Base-by-base conservation (phyloP, 1,140 invertebrate genomes). In the Melitaea cinxia region DNA sequence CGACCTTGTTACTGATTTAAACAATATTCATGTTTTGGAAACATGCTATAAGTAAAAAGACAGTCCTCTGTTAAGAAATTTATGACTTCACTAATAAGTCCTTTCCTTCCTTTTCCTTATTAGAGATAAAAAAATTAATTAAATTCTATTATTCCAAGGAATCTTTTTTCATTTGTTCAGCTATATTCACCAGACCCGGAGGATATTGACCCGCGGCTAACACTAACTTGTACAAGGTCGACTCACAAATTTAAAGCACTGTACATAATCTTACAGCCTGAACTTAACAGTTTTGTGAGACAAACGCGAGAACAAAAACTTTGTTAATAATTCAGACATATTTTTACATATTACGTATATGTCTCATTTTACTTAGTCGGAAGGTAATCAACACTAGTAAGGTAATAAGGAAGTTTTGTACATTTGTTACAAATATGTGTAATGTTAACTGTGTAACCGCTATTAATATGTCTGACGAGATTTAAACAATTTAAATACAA, bases 171-270 rank as follows among this genome's bases (percentile, higher is more conserved):
- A 45, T 45, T 58, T n/a, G 7, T 47, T 9, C 17, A 47, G 0
- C 14, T 19, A 30, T 1, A 21, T 15, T 33, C 37, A 15, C 37
- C 56, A 57, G 53, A 60, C 55, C 14, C 59, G 56, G 73, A n/a
- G n/a, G 78, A 72, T 54, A 70, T 72, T 75, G 73, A 75, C 73
- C 75, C 54, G 59, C 56, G 60, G 47, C 50, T 59, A 26, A 35
- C 77, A 75, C 74, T 78, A 74, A 72, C 72, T 73, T 73, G 55
- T 42, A 50, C 70, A 78, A 81, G 76, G 76, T 77, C 76, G 60
- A 45, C 12, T 17, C 14, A 21, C 26, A 9, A 33, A 19, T 14
- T 5, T 10, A 24, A 7, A 47, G n/a, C n/a, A 47, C 42, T 12
- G n/a, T 47, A 17, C 23, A n/a, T 2, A 47, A 47, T 47, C 14